phyloP scores from a whole-genome alignment of 2,797 vertebrate species.

The Sebastes umbrosus region DNA sequence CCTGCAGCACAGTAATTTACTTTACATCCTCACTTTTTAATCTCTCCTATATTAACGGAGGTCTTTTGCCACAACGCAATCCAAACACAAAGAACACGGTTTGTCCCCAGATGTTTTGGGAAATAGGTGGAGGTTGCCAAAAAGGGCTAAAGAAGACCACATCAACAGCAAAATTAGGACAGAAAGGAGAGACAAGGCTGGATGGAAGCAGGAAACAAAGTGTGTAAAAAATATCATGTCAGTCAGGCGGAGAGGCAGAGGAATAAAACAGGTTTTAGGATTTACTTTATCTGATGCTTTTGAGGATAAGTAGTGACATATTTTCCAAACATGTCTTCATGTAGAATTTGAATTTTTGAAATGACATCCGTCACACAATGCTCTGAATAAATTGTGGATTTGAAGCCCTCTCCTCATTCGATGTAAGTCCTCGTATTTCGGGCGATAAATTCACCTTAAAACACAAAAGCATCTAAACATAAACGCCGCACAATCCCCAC shows the following conservation, averaged over 20 bases:
- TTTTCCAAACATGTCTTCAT: slow-evolving; percentile 2
- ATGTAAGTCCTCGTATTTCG: slow-evolving; percentile 37
- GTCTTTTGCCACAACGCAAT: background rate
- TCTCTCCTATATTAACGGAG: background rate
- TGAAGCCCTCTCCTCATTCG: slow-evolving; percentile 12
- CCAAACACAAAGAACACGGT: background rate
- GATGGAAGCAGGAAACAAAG: background rate
- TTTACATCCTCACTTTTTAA: background rate
- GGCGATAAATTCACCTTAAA: slow-evolving; percentile 51
- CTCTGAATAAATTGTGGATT: slow-evolving; percentile 29
- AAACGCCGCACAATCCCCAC: slow-evolving; percentile 38
- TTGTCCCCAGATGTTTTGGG: background rate
- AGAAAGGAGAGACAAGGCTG: slow-evolving; percentile 1
- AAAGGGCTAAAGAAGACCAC: background rate
- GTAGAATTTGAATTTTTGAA: slow-evolving; percentile 38
- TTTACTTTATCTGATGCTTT: slow-evolving; percentile 45
- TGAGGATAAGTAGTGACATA: slow-evolving; percentile 32
- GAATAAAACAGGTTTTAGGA: slow-evolving; percentile 24
- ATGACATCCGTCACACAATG: slow-evolving; percentile 49
- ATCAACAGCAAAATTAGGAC: slow-evolving; percentile 11
- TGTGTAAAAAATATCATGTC: slow-evolving; percentile 45
- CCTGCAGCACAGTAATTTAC: background rate
- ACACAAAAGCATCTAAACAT: slow-evolving; percentile 64
- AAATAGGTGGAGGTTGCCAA: slow-evolving; percentile 1
- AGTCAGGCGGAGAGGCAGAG: slow-evolving; percentile 16